Base-by-base conservation (phyloP, 2,113 vertebrate genomes). In the Esox niger region DNA sequence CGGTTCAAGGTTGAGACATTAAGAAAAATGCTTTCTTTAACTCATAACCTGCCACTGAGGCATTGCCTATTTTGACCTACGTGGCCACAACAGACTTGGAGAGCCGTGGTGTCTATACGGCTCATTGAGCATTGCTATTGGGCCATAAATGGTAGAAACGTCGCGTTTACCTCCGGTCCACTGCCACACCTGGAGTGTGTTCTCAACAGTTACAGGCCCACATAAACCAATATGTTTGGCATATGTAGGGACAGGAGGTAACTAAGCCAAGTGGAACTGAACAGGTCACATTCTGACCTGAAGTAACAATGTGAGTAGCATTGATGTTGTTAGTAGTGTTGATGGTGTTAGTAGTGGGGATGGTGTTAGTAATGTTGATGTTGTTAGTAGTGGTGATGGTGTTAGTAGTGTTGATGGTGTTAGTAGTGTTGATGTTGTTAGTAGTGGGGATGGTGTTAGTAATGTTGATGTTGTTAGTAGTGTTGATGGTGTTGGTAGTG, bases 201-300 rank as follows among this genome's bases (percentile, higher is more conserved):
- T 82, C 77, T 80, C 79, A 66, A 23, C 13, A 30, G 1, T 31
- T 59, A 2, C 77, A 70, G 57, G 33, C 13, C 56, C 43, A 63
- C 52, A 47, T 72, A 66, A 52, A 72, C 13, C 21, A 57, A 23
- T 30, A n/a, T n/a, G n/a, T 56, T 60, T 65, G 31, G 64, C 43
- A 69, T 52, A 69, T 55, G 55, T 30, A 26, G 54, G 6, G 26
- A 20, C 47, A 33, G 33, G 55, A 65, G 20, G 30, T 46, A 27
- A 63, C 35, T 17, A 26, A 20, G 29, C 49, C 13, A n/a, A 49
- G 20, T 25, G n/a, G 3, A 38, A 49, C 38, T 35, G 62, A 57
- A 57, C 55, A 57, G 26, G 55, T 57, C 27, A 27, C 55, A 57
- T 57, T 25, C 26, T 27, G n/a, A 6, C 55, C 27, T 29, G 21